These are phyloP conservation scores for Jordanella pulchra DNA, from an alignment of 2,797 vertebrate genomes.

Conservation along the genomic window DNA sequence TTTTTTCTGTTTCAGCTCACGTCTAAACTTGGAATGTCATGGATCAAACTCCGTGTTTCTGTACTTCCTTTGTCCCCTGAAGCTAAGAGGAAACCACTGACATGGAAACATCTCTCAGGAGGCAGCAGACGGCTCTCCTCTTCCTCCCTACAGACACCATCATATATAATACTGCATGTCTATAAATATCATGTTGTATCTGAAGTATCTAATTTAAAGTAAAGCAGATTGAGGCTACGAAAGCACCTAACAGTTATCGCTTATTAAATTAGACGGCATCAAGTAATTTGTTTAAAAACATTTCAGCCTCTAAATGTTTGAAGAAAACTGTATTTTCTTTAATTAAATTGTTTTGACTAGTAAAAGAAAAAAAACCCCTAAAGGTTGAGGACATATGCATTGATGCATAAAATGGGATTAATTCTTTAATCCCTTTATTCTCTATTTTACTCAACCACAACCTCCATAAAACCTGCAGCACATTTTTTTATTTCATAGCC, in stretches of 20 bases:
- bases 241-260: background rate
- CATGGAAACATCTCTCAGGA: constrained; percentile 54
- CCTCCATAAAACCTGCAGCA: background rate
- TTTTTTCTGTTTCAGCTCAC: constrained; percentile 44
- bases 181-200: constrained; percentile 4
- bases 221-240: background rate
- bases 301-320: no score
- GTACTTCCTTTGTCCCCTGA: constrained; percentile 52
- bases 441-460: background rate
- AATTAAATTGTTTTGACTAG: no score
- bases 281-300: background rate
- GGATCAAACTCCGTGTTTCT: constrained; percentile 46
- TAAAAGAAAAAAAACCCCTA: no score
- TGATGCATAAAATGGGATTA: no score
- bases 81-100: constrained; percentile 50
- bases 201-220: no score
- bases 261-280: background rate
- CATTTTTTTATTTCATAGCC: background rate
- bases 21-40: constrained; percentile 53
- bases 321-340: no score
- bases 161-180: constrained; percentile 11
- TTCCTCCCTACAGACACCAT: constrained; percentile 31
- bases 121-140: constrained; percentile 32
- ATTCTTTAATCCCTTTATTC: background rate
- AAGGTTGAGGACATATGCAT: no score